Evolutionary conservation across 2,888 invertebrate genomes (phyloP), one percentile per base, ranked within the genome.

Genomic region (Drosophila multiciliata): DNA sequence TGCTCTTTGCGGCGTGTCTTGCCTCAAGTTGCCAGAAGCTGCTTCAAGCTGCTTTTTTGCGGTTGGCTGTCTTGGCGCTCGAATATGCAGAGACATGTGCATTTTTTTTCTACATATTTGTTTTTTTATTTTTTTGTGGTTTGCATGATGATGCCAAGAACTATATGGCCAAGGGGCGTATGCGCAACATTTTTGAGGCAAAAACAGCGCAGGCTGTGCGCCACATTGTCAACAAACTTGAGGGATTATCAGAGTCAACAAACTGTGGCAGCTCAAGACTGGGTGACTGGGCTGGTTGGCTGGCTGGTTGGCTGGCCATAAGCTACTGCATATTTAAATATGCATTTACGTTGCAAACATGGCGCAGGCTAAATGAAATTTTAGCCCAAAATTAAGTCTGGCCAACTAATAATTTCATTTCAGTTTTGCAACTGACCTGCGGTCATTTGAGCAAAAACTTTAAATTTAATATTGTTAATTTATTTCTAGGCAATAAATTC

Each of bases 191-290:
- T 75, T 81, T 82, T 81, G 71, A 81, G 82, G 74, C 55, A 66
- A 80, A 78, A 78, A 80, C 70, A 78, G 74, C 82, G 73, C 76
- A 63, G 64, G 36, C 64, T 66, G 55, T 75, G 75, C 69, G 83
- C 66, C 83, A 75, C 69, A 90, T 83, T 79, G 89, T 90, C 87
- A 90, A 90, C 87, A 90, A 87, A 90, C 89, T 91, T 91, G 89
- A 89, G 73, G 89, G 90, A 90, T 91, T 89, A 89, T 87, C 89
- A 89, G 80, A 88, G 91, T 89, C 89, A 91, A 91, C 91, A 89
- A 63, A 78, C 74, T 78, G 66, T 68, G 58, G 67, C 63, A 69
- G 68, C 80, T 74, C 66, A 73, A 75, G 83, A 60, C 71, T 64
- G 36, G 29, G n/a, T 55, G 38, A 55, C 38, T 23, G 23, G 23